Evolutionary conservation across 2,113 vertebrate species (phyloP), one percentile per base, ranked within the genome.

Genomic region (Gila orcuttii): DNA sequence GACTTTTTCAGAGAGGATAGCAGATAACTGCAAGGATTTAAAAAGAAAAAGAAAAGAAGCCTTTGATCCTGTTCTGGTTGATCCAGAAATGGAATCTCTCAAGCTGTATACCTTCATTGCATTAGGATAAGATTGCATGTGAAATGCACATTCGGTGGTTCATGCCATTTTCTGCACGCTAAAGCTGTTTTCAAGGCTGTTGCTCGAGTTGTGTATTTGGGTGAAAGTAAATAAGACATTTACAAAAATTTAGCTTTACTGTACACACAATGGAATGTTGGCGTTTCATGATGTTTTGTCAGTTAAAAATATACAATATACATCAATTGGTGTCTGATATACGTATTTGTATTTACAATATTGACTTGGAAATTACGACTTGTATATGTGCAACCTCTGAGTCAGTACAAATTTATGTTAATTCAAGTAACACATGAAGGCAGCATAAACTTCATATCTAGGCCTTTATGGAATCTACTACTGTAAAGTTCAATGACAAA

Each of bases 31-130:
- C 80, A 36, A 64, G 39, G 80, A 69, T 79, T 57, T 21, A 21
- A 55, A 36, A 85, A 73, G 85, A 82, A 87, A 89, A 87, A 55
- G 13, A 86, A 88, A 89, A 87, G 85, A 52, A 31, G 23, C 50
- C 87, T 90, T 91, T 89, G 86, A 91, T 90, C 86, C 57, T 87
- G 42, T 25, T 86, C 33, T 89, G 78, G 83, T 83, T 84, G 68
- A 87, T 87, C 59, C 59, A 76, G 83, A 75, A 88, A 85, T 47
- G 55, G 55, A 87, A 87, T 86, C 86, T 87, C 86, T 71, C 81
- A 60, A 80, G 77, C 86, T 85, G 42, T 84, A 76, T 75, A 25
- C 82, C 68, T 82, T 25, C 73, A 79, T 85, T 87, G 45, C 28
- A 69, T 9, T 83, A 31, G 55, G 55, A 55, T 42, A 86, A 84